A percentile compares a stretch with the other conserved stretches of the same genome.
phyloP scores from a whole-genome alignment of 2,888 invertebrate genomes.

The Lepidocyrtinus sp. region DNA sequence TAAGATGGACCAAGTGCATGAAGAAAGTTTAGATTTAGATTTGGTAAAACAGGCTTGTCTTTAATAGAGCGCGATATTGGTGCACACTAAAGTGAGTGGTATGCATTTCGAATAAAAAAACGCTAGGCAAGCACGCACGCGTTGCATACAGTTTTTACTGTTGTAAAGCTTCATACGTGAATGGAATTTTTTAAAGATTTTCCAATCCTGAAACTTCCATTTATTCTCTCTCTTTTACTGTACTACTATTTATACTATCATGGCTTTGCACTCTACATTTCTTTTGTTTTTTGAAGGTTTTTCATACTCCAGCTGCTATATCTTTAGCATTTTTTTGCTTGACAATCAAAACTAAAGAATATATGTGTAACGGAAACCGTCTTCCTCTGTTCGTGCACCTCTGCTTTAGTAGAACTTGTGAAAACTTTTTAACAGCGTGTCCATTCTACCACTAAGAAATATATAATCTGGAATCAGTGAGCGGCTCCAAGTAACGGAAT shows the following conservation, averaged over 20 bases:
- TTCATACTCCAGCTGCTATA: conserved; percentile 25
- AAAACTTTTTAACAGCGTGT: not conserved
- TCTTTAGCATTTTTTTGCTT: not conserved
- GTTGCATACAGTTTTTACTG: conserved; percentile 26
- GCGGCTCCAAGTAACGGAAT: not conserved
- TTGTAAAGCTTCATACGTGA: conserved; percentile 40
- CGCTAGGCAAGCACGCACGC: conserved; percentile 6
- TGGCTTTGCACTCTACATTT: not conserved
- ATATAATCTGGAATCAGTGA: not conserved
- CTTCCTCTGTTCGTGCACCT: not conserved
- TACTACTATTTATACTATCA: not conserved
- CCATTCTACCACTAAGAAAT: not conserved
- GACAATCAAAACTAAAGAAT: not conserved
- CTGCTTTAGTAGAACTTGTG: not conserved
- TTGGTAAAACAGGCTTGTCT: not conserved
- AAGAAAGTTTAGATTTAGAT: not conserved
- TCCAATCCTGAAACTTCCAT: conserved; percentile 41
- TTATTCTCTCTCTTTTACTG: conserved; percentile 14
- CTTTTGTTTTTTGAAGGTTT: not conserved
- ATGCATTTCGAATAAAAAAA: not conserved
- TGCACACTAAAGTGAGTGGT: not conserved
- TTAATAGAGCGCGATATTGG: not conserved
- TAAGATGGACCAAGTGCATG: not conserved
- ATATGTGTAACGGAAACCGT: not conserved
- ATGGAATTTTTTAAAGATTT: conserved; percentile 49